phyloP scores from a whole-genome alignment of 2,888 invertebrate genomes.

The Ectemnius cavifrons region DNA sequence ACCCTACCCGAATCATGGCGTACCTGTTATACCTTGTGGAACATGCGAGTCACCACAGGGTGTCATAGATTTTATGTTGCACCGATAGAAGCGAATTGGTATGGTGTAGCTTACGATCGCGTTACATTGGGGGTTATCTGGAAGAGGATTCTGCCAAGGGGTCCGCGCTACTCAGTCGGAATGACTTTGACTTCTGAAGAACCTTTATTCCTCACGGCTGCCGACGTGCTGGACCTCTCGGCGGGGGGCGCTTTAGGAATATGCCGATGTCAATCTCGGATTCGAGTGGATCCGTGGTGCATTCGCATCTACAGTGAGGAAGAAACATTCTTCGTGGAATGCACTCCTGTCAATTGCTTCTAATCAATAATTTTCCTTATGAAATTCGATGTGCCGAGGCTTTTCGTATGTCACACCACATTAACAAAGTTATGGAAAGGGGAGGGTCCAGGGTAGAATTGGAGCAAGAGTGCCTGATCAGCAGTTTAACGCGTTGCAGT shows the following conservation, averaged over 20 bases:
- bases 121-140: slow-evolving; percentile 38
- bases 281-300: slow-evolving; percentile 22
- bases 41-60: background rate
- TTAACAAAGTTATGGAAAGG: background rate
- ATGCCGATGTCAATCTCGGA: slow-evolving; percentile 71
- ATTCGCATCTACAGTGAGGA: background rate
- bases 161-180: slow-evolving; percentile 55
- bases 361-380: too few relatives aligned
- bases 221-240: slow-evolving; percentile 67
- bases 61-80: background rate
- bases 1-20: background rate
- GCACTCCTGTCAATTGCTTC: too few relatives aligned
- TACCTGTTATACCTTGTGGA: background rate
- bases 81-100: too few relatives aligned
- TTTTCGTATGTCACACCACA: too few relatives aligned
- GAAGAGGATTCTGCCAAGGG: slow-evolving; percentile 64
- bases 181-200: slow-evolving; percentile 51
- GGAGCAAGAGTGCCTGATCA: slow-evolving; percentile 18
- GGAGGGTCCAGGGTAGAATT: slow-evolving; percentile 34
- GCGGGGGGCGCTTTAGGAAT: slow-evolving; percentile 69
- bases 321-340: too few relatives aligned
- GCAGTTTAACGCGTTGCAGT: slow-evolving; percentile 37
- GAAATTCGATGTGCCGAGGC: too few relatives aligned
- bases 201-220: slow-evolving; percentile 48
- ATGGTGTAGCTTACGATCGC: background rate